Evolutionary conservation across 23 tunicate species (phyloP), one percentile per base, ranked within the genome.

Genomic region (Botrylloides violaceus): DNA sequence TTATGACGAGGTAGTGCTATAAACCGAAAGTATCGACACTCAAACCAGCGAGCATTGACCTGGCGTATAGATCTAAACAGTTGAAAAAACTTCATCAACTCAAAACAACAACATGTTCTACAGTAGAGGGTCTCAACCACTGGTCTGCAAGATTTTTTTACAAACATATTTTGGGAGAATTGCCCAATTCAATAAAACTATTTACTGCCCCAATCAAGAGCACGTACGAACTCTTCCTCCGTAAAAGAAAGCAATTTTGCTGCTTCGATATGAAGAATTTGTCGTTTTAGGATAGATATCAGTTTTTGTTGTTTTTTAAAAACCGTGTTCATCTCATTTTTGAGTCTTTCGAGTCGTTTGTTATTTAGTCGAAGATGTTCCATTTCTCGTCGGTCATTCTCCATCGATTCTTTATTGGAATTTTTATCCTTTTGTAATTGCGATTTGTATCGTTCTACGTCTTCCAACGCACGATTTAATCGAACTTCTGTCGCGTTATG

Each of bases 181-280:
- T 12, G 29, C 61, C 20, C 12, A 25, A 4, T 26, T 33, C n/a
- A n/a, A n/a, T n/a, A n/a, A n/a, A n/a, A 63, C 53, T 61, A 72
- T 58, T 78, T 72, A 12, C 74, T 76, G 7, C 84, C 88, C 96
- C 96, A 88, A 58, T 88, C 96, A 15, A 88, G 49, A 1, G 96
- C 88, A 36, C 82, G 82, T 23, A 88, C 81, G 77, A 88, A 88
- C 34, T 88, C 96, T 3, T 82, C 96, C 62, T 88, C 96, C 26
- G 96, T 82, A 78, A 88, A 88, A 29, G 84, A 77, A 43, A 88
- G 53, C 34, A 88, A 71, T 49, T 88, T 88, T 55, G 96, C 88
- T 48, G 96, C 88, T 66, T 88, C 96, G 39, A 88, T 76, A 49
- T 88, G 96, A 32, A 88, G 37, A 1, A 88, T 78, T 59, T 88